Evolutionary conservation across 2,797 vertebrate genomes (phyloP), one percentile per base, ranked within the genome.

Genomic region (Falco rusticolus): DNA sequence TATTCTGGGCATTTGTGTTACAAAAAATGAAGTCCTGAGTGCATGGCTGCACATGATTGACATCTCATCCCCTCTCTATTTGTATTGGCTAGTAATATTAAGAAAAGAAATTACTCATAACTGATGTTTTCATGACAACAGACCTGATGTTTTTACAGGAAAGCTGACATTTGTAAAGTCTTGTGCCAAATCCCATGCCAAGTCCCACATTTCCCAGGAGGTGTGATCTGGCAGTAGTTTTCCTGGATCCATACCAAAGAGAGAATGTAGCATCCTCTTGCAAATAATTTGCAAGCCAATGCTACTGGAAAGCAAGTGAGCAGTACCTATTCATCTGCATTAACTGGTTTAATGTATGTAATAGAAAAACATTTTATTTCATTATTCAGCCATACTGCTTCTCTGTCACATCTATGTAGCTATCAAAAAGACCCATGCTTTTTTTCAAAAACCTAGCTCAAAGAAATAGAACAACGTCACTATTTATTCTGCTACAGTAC

Each of bases 21-120:
- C 47, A 85, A 92, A 94, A 94, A 89, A 56, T 68, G n/a, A 21
- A 89, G 21, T 65, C n/a, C 45, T 74, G 75, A 77, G 78, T 82
- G 79, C 89, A 70, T 50, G 53, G 51, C 71, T 90, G 71, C 45
- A 85, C 71, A 78, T 70, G 75, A 92, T 31, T 94, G 89, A 83
- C 76, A 88, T 69, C 54, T 91, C 84, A 84, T 69, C 43, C 33
- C 31, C 25, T 81, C 61, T 95, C 69, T 93, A 66, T 95, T 91
- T 91, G 69, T 94, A 78, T 84, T 87, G 84, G 72, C 65, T 81
- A 84, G 65, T 87, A 85, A 84, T 87, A 94, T 71, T 94, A 95
- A 91, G 85, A 87, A 95, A 93, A 94, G 21, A 96, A 96, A 95
- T 94, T 90, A 92, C 65, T 95, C 87, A 84, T 75, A 93, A 93